phyloP scores from a whole-genome alignment of 1,140 invertebrate genomes.

The Drosophila parabipectinata region DNA sequence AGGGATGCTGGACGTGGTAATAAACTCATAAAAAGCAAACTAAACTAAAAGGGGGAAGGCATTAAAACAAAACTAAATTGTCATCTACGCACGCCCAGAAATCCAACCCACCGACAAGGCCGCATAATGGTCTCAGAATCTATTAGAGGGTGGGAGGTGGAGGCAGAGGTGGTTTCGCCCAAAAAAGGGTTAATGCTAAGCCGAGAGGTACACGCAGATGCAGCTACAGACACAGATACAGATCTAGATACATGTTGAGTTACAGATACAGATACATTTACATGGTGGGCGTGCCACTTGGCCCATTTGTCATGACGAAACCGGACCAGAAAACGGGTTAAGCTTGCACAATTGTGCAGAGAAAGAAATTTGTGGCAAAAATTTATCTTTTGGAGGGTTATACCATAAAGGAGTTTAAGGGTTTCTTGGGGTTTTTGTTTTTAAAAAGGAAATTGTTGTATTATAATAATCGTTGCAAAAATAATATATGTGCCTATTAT shows the following conservation, averaged over 20 bases:
- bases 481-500: too few species aligned
- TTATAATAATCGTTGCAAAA: too few species aligned
- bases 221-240: constrained; percentile 47
- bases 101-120: constrained; percentile 49
- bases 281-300: constrained; percentile 65
- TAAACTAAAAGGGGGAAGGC: constrained; percentile 49
- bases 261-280: constrained; percentile 48
- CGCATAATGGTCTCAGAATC: constrained; percentile 61
- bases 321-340: constrained; percentile 64
- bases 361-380: background rate
- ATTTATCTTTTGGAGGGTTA: background rate
- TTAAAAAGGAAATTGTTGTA: too few species aligned
- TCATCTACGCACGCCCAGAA: constrained; percentile 62
- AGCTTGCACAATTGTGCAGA: background rate
- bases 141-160: background rate
- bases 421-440: too few species aligned
- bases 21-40: constrained; percentile 81
- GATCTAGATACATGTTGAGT: constrained; percentile 32
- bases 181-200: constrained; percentile 33
- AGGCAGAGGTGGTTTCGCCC: constrained; percentile 15
- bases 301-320: constrained; percentile 73
- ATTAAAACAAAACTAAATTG: constrained; percentile 82
- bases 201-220: constrained; percentile 27
- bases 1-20: constrained; percentile 59
- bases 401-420: too few species aligned